Conservation (phyloP, 2,113 vertebrate species). For the Argyrosomus japonicus region DNA sequence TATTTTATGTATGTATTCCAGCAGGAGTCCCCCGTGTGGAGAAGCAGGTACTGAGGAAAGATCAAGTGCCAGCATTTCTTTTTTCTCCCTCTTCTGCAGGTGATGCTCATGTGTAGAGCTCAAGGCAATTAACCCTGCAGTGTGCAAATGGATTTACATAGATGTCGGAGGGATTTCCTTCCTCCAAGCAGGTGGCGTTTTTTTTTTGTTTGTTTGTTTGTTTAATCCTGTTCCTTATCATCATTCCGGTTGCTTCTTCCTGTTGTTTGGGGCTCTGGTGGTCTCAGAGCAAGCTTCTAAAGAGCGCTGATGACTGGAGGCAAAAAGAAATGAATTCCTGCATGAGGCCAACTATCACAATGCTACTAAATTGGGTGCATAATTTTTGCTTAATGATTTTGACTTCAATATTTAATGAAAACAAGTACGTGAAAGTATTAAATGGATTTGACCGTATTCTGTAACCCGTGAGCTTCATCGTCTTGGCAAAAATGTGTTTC, state of each 20-base stretch:
- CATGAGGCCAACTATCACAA: neutral
- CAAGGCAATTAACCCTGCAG: constrained; percentile 47
- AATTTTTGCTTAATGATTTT: constrained; percentile 27
- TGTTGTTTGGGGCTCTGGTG: constrained; percentile 13
- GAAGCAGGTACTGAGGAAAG: constrained; percentile 9
- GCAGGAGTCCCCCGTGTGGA: neutral
- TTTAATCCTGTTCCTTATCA: constrained; percentile 4
- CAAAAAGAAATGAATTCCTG: constrained; percentile 7
- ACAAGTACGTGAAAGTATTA: neutral
- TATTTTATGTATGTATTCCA: constrained; percentile 26
- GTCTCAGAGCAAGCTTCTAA: constrained; percentile 47
- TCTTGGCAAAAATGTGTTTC: neutral
- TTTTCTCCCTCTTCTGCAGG: constrained; percentile 25
- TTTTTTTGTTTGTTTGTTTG: neutral
- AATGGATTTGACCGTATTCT: neutral
- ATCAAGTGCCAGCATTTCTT: constrained; percentile 38
- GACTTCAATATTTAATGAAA: neutral
- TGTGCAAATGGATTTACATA: constrained; percentile 58
- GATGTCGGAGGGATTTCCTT: constrained; percentile 45
- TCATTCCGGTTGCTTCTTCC: constrained; percentile 16
- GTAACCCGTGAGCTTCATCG: neutral
- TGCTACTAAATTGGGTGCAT: neutral
- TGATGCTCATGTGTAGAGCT: constrained; percentile 32
- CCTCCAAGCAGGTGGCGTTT: neutral
- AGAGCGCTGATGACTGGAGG: constrained; percentile 48